These are phyloP conservation scores for Notarius quadriscutis DNA, from an alignment of 2,113 vertebrate genomes.

Conservation along the genomic window DNA sequence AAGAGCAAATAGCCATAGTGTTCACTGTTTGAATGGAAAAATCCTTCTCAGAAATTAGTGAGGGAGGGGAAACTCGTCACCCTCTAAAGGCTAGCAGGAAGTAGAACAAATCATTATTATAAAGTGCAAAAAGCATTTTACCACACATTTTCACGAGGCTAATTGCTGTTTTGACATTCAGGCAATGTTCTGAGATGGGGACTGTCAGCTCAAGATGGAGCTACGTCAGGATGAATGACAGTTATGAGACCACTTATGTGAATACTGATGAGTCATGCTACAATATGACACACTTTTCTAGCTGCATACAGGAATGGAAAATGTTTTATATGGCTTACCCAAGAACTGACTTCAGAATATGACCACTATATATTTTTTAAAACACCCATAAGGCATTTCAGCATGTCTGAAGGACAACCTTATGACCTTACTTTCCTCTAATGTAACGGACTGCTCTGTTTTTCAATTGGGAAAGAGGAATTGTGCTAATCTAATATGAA, in stretches of 20 bases:
- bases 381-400: background rate
- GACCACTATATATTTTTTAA: background rate
- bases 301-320: background rate
- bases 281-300: constrained; percentile 19
- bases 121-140: constrained; percentile 21
- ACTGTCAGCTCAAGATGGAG: background rate
- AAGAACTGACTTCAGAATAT: background rate
- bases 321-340: background rate
- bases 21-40: constrained; percentile 1
- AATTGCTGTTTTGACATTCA: constrained; percentile 44
- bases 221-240: constrained; percentile 28
- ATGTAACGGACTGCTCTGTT: background rate
- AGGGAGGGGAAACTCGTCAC: background rate
- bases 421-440: background rate
- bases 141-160: background rate
- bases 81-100: background rate
- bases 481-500: background rate
- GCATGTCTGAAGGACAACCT: background rate
- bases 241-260: constrained; percentile 28
- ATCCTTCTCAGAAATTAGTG: background rate
- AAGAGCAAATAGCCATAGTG: background rate
- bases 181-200: background rate
- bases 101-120: constrained; percentile 18
- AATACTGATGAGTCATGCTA: constrained; percentile 32
- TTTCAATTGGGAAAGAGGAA: background rate